A percentile compares a stretch with the other conserved stretches of the same genome.
Evolutionary conservation across 2,113 vertebrate genomes (phyloP).

Genomic region (Fulica atra): DNA sequence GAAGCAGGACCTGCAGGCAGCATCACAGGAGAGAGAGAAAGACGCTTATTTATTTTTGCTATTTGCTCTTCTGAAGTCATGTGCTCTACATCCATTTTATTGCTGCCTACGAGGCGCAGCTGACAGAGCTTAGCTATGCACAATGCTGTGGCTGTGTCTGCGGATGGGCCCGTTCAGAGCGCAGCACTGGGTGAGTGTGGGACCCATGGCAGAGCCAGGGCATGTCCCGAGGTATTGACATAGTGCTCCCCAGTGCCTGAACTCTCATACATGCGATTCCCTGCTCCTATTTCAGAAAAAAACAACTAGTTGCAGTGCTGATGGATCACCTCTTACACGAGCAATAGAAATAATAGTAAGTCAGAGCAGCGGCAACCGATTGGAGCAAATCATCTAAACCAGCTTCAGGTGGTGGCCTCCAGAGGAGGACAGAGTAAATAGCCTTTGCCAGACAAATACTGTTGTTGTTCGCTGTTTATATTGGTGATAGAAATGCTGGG

Average conservation of each 20-base stretch:
- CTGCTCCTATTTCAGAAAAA: neutral
- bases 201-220: neutral
- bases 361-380: neutral
- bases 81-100: conserved; percentile 40
- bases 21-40: neutral
- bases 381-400: neutral
- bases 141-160: neutral
- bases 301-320: neutral
- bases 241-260: neutral
- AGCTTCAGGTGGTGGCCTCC: neutral
- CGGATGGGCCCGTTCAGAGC: fast-evolving
- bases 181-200: neutral
- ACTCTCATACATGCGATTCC: neutral
- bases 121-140: neutral
- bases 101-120: neutral
- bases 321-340: neutral
- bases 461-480: neutral
- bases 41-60: conserved; percentile 32
- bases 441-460: neutral
- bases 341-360: neutral
- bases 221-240: neutral
- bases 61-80: conserved; percentile 34
- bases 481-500: neutral
- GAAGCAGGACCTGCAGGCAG: neutral
- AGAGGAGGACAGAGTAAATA: neutral